Evolutionary conservation across 2,797 vertebrate genomes (phyloP).

Genomic region (Brachymystax lenok): DNA sequence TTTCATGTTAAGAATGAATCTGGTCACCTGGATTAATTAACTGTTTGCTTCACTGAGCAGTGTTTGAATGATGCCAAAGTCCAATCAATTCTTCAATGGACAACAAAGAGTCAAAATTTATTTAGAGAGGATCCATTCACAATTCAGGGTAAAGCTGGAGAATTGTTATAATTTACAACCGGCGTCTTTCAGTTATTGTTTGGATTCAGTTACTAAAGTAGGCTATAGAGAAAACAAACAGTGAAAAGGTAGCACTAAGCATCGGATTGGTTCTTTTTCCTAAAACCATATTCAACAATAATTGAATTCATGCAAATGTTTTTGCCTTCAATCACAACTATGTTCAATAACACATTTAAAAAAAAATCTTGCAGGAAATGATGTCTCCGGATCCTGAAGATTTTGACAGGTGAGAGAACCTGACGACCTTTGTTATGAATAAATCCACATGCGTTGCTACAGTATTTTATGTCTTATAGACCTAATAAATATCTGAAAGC

Average conservation of each 20-base stretch:
- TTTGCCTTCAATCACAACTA: not conserved
- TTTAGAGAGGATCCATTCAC: conserved; percentile 25
- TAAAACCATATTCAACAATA: too few species aligned
- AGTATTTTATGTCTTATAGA: conserved; percentile 21
- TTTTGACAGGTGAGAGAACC: conserved; percentile 62
- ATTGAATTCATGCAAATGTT: not conserved
- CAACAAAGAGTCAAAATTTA: conserved; percentile 24
- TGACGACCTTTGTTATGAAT: not conserved
- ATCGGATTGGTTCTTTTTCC: not conserved
- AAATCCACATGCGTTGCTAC: not conserved
- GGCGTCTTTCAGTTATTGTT: not conserved
- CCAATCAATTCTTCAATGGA: conserved; percentile 38
- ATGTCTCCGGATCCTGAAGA: conserved; percentile 48
- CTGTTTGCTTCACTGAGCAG: conserved; percentile 74
- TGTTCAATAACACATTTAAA: conserved; percentile 3
- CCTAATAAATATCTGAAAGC: conserved; percentile 30
- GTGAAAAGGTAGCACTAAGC: not conserved
- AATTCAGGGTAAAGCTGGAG: conserved; percentile 25
- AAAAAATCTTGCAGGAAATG: conserved; percentile 55
- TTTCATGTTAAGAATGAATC: conserved; percentile 79
- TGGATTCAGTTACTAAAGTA: conserved; percentile 31
- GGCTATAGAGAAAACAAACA: not conserved
- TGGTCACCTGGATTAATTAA: conserved; percentile 80
- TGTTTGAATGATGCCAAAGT: conserved; percentile 47
- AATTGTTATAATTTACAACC: conserved; percentile 4